phyloP scores from a whole-genome alignment of 2,888 invertebrate genomes.

The Drosophila lacicola region DNA sequence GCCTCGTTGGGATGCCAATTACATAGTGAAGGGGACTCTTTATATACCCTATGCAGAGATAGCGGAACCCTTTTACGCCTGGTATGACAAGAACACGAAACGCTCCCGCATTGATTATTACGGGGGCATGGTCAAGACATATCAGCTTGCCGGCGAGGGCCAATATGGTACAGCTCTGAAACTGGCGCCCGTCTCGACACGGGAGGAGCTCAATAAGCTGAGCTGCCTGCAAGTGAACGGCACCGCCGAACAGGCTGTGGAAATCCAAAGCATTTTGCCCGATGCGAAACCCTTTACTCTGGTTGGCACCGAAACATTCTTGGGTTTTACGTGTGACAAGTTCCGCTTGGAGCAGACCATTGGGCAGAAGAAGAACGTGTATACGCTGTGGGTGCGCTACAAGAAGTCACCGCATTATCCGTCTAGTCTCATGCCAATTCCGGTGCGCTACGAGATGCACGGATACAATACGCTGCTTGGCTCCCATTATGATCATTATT shows the following conservation, averaged over 20 bases:
- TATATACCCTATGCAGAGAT: conserved; percentile 97
- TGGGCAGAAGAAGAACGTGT: conserved; percentile 94
- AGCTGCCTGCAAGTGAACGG: conserved; percentile 95
- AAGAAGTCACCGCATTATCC: conserved; percentile 87
- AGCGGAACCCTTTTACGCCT: conserved; percentile 95
- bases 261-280: conserved; percentile 92
- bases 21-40: conserved; percentile 91
- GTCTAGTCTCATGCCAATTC: conserved; percentile 87
- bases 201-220: conserved; percentile 89
- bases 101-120: conserved; percentile 97
- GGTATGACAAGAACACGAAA: conserved; percentile 91
- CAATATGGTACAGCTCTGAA: conserved; percentile 91
- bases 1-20: conserved; percentile 90
- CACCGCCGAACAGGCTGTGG: conserved; percentile 87
- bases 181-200: conserved; percentile 93
- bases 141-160: conserved; percentile 89
- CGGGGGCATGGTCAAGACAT: conserved; percentile 97
- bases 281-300: conserved; percentile 91
- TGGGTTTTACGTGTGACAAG: conserved; percentile 90
- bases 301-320: conserved; percentile 89
- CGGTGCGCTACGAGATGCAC: conserved; percentile 95
- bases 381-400: conserved; percentile 94
- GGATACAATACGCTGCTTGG: conserved; percentile 97
- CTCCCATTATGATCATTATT: conserved; percentile 98
- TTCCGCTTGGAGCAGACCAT: conserved; percentile 90